phyloP scores from a whole-genome alignment of 2,888 invertebrate genomes.

The Syrista parreyssii region DNA sequence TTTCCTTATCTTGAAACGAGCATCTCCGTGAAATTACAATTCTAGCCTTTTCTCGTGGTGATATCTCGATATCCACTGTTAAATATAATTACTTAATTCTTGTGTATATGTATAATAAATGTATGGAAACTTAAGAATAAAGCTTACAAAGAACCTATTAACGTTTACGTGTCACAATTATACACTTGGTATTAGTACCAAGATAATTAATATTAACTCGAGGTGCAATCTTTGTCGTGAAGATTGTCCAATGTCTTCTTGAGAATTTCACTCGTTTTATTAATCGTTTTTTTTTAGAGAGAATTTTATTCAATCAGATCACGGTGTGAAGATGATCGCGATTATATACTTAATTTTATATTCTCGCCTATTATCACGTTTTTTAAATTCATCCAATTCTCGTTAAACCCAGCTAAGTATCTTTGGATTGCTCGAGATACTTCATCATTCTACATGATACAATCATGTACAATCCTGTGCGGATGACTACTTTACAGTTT shows the following conservation, averaged over 20 bases:
- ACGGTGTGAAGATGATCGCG: not conserved
- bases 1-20: constrained; percentile 27
- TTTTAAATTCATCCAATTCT: not conserved
- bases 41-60: constrained; percentile 33
- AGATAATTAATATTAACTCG: too few relatives aligned
- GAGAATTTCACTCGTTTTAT: not conserved
- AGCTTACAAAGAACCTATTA: constrained; percentile 43
- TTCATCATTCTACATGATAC: not conserved
- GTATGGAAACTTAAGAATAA: constrained; percentile 51
- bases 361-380: not conserved
- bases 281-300: not conserved
- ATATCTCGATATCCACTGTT: constrained; percentile 34
- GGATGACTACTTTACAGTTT: not conserved
- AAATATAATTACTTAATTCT: constrained; percentile 35
- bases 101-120: constrained; percentile 54
- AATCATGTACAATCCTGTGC: not conserved
- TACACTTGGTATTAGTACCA: not conserved
- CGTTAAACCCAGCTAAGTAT: not conserved
- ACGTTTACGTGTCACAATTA: not conserved
- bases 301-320: not conserved
- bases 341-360: not conserved
- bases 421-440: not conserved
- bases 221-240: not conserved
- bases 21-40: constrained; percentile 44
- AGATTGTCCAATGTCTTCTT: not conserved